These are phyloP conservation scores for Pachliopta kotzebuea DNA, from an alignment of 2,888 invertebrate genomes.

Conservation along the genomic window DNA sequence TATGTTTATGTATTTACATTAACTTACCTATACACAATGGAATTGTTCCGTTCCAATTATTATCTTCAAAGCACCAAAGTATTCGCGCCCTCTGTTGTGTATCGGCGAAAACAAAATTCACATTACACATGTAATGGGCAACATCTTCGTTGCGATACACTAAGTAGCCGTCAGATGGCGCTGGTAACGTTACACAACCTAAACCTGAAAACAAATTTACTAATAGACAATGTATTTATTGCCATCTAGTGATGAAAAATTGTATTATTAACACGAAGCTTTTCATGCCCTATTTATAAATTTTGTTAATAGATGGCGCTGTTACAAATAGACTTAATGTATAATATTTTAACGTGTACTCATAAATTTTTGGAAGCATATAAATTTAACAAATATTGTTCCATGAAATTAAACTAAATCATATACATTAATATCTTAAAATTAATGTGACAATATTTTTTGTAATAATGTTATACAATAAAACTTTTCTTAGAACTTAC, in stretches of 20 bases:
- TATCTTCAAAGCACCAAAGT: slow-evolving; percentile 83
- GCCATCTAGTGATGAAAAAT: too few relatives aligned
- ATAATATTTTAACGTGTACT: too few relatives aligned
- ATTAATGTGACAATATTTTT: too few relatives aligned
- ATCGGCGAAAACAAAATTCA: slow-evolving; percentile 85
- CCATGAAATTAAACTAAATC: too few relatives aligned
- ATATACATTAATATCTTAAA: too few relatives aligned
- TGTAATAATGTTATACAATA: neutral
- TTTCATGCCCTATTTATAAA: too few relatives aligned
- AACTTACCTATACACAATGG: slow-evolving; percentile 84
- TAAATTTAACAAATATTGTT: too few relatives aligned
- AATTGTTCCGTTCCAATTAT: slow-evolving; percentile 83
- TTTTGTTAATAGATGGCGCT: slow-evolving; percentile 30
- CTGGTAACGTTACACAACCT: slow-evolving; percentile 83
- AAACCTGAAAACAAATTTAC: slow-evolving; percentile 69
- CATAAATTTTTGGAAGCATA: too few relatives aligned
- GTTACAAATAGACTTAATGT: too few relatives aligned
- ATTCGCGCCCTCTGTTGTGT: slow-evolving; percentile 81
- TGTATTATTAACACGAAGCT: too few relatives aligned
- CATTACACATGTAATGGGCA: slow-evolving; percentile 85
- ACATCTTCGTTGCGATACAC: slow-evolving; percentile 83
- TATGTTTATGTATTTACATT: slow-evolving; percentile 3
- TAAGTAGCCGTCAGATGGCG: slow-evolving; percentile 85
- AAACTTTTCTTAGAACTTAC: slow-evolving; percentile 51
- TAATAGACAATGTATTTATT: neutral